Conservation (phyloP, 2,113 vertebrate genomes). For the Bubo scandiacus region DNA sequence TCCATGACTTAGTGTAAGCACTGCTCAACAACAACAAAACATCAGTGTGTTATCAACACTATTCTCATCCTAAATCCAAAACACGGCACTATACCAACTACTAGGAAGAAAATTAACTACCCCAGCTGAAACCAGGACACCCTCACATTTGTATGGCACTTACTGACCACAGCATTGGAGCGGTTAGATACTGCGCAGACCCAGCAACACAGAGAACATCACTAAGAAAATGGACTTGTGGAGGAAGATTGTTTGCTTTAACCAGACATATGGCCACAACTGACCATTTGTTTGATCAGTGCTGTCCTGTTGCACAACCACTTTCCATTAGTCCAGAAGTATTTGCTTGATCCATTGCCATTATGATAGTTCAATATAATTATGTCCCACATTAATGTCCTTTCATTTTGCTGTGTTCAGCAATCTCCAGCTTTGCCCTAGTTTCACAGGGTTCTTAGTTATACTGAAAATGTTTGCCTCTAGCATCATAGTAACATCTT, state of each 20-base stretch:
- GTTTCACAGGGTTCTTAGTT: conserved; percentile 17
- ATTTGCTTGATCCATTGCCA: neutral
- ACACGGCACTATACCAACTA: neutral
- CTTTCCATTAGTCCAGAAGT: conserved; percentile 1
- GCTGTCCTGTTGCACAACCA: neutral
- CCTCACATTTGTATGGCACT: neutral
- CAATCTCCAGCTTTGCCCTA: neutral
- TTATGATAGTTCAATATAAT: neutral
- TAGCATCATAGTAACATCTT: conserved; percentile 62
- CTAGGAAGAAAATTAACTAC: neutral
- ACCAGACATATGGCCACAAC: neutral
- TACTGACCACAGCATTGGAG: neutral
- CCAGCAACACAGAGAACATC: neutral
- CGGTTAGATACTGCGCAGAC: neutral
- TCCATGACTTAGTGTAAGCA: neutral
- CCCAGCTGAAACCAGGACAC: neutral
- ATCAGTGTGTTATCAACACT: neutral
- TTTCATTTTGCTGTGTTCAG: neutral
- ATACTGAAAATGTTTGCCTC: conserved; percentile 56
- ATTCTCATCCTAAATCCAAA: neutral
- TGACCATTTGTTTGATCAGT: neutral
- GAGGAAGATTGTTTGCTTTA: neutral
- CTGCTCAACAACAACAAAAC: neutral
- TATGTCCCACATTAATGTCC: neutral
- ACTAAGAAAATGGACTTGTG: neutral